Base-by-base conservation (phyloP, 2,797 vertebrate species). In the Scolopax bukidnonensis region DNA sequence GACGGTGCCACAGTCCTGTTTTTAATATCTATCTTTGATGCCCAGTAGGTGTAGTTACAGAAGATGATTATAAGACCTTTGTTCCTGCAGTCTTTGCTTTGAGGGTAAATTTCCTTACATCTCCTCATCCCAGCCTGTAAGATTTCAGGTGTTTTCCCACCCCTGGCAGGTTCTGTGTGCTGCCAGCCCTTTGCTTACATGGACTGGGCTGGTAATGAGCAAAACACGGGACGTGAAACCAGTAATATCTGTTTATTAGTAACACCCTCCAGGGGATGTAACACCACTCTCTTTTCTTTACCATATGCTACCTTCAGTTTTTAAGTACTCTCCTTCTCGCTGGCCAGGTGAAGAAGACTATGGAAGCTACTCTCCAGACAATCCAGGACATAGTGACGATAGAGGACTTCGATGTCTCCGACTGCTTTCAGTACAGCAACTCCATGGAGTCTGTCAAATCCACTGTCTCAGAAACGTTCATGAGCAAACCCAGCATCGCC, bases 381-480 rank as follows among this genome's bases (percentile, higher is more conserved):
- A 99, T 99, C 95, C 99, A 99, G 95, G 99, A 99, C 96, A 99
- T 99, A 93, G 99, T 99, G 96, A 99, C 99, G 0, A 99, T 99
- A 15, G 99, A 99, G 97, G 99, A 99, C 98, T 99, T 98, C 6
- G 99, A 99, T 33, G 99, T 99, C 57, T 99, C 99, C 0, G 99
- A 99, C 97, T 99, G 99, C 97, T 99, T 99, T 96, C 99, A 99
- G 94, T 99, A 99, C 97, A 99, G 99, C 98, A 99, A 99, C 97
- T 99, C 99, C 59, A 99, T 99, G 99, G 99, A 99, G 97, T 99
- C 99, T 0, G 99, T 99, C 87, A 99, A 99, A 94, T 99, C 99
- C 93, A 99, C 99, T 0, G 98, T 99, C 94, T 99, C 99, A 0
- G 99, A 99, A 57, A 99, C 99, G 2, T 99, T 99, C 98, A 99